Conservation (phyloP, 2,797 vertebrate genomes). For the Aplochiton taeniatus region DNA sequence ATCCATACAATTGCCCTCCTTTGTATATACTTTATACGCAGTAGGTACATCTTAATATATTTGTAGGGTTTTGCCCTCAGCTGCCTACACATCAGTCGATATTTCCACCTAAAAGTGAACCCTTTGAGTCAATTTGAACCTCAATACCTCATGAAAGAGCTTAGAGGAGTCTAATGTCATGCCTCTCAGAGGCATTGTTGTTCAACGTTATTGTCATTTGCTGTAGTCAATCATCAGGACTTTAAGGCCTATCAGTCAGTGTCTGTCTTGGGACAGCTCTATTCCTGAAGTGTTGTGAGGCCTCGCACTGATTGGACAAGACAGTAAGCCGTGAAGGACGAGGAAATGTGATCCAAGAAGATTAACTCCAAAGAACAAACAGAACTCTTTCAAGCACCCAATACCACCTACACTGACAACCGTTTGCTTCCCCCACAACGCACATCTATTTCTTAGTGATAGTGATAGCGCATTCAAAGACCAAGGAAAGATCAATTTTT, state of each 20-base stretch:
- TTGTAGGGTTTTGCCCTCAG: no score
- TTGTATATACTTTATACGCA: no score
- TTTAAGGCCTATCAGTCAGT: not conserved
- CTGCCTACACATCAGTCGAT: no score
- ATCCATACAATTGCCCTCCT: not conserved
- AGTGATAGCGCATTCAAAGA: not conserved
- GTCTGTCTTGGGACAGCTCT: conserved; percentile 18
- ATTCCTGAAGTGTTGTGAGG: conserved; percentile 47
- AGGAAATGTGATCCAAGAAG: conserved; percentile 64
- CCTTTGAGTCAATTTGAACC: no score
- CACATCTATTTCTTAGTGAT: conserved; percentile 8
- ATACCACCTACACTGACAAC: conserved; percentile 40
- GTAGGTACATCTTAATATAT: no score
- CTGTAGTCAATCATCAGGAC: conserved; percentile 17
- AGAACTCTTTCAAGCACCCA: conserved; percentile 30
- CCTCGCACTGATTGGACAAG: conserved; percentile 62
- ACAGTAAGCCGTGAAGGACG: conserved; percentile 69
- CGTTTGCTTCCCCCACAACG: conserved; percentile 3
- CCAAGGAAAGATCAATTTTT: not conserved
- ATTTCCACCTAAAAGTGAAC: not conserved
- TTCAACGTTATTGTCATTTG: not conserved
- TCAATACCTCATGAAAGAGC: no score
- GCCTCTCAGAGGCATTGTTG: no score
- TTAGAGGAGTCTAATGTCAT: no score
- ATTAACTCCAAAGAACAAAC: conserved; percentile 65